Conservation (phyloP, 2,888 invertebrate species). For the Villa cingulata region DNA sequence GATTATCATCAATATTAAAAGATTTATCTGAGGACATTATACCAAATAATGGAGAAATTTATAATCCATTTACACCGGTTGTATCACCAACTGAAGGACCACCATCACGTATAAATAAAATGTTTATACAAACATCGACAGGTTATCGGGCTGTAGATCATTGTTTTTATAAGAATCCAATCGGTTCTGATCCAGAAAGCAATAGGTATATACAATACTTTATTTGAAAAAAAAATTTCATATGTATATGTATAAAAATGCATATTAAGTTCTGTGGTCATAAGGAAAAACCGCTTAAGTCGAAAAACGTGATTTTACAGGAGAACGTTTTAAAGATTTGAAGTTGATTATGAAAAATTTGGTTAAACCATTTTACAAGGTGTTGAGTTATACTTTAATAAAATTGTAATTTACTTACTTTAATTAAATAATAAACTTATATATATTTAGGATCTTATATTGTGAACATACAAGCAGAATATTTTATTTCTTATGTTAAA, state of each 20-base stretch:
- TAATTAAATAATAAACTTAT: no score
- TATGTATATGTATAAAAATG: background rate
- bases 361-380: no score
- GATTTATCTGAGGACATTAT: slow-evolving; percentile 36
- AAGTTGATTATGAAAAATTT: no score
- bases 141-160: slow-evolving; percentile 37
- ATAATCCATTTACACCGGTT: slow-evolving; percentile 38
- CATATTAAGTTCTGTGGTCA: no score
- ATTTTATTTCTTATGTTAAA: no score
- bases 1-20: slow-evolving; percentile 33
- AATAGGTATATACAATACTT: slow-evolving; percentile 18
- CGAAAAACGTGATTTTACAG: no score
- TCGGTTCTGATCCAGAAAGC: slow-evolving; percentile 22
- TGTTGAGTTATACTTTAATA: no score
- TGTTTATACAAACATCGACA: slow-evolving; percentile 37
- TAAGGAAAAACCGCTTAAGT: no score
- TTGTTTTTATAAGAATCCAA: slow-evolving; percentile 33
- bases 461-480: no score
- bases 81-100: slow-evolving; percentile 35
- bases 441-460: no score
- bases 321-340: no score
- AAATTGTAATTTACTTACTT: no score
- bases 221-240: background rate
- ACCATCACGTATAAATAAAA: slow-evolving; percentile 35
- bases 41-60: slow-evolving; percentile 34